Evolutionary conservation across 2,888 invertebrate genomes (phyloP).

Genomic region (Nomada fabriciana): DNA sequence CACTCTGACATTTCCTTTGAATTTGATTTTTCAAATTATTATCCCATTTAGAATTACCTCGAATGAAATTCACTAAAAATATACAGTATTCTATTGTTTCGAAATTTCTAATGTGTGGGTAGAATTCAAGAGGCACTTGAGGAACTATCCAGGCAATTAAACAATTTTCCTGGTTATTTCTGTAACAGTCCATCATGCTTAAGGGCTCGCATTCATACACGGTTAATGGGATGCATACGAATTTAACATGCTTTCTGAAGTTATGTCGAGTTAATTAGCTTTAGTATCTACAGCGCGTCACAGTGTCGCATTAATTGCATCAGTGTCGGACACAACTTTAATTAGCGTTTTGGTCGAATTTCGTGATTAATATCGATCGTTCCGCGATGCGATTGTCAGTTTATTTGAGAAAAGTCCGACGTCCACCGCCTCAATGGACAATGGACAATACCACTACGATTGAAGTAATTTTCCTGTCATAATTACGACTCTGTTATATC

Average conservation of each 20-base stretch:
- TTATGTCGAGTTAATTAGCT: slow-evolving; percentile 45
- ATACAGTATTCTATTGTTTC: no score
- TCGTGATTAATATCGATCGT: slow-evolving; percentile 38
- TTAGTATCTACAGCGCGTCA: slow-evolving; percentile 6
- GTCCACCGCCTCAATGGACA: neutral
- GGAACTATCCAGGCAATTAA: no score
- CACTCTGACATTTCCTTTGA: no score
- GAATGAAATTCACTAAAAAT: no score
- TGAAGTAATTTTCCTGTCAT: neutral
- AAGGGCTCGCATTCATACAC: neutral
- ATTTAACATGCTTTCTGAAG: slow-evolving; percentile 25
- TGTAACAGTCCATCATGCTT: neutral
- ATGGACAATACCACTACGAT: neutral
- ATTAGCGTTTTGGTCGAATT: slow-evolving; percentile 44
- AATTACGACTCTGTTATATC: neutral
- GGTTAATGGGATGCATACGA: neutral
- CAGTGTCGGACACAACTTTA: slow-evolving; percentile 35
- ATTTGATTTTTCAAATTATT: no score
- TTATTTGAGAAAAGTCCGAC: slow-evolving; percentile 7
- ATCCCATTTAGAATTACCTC: no score
- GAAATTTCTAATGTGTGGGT: no score
- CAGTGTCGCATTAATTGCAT: slow-evolving; percentile 42
- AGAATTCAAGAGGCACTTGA: no score
- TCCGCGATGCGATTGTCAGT: neutral
- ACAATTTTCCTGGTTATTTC: neutral